Evolutionary conservation across 37 sponge, comb jelly and placozoan species (phyloP).

Genomic region (Geodia barretti): DNA sequence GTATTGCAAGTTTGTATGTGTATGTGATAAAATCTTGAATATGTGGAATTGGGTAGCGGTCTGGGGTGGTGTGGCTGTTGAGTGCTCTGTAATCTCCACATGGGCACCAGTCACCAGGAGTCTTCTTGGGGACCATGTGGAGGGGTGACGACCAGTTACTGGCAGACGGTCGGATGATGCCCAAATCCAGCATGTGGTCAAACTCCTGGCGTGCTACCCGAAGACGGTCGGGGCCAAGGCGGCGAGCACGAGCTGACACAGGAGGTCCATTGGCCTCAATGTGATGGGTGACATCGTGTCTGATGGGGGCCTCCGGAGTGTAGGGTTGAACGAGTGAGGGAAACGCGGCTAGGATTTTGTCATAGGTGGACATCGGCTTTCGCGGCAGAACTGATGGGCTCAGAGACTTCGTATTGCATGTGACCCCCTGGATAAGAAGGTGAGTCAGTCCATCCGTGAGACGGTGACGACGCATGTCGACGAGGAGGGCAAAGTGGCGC

Average conservation of each 20-base stretch:
- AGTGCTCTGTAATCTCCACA: conserved; percentile 66
- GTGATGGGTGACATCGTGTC: conserved; percentile 61
- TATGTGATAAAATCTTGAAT: conserved; percentile 46
- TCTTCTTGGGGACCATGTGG: conserved; percentile 55
- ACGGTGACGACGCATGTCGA: conserved; percentile 33
- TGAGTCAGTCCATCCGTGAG: conserved; percentile 36
- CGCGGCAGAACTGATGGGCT: conserved; percentile 29
- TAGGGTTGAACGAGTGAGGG: conserved; percentile 39
- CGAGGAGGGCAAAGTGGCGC: conserved; percentile 49
- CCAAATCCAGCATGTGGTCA: conserved; percentile 26
- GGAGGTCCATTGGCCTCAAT: conserved; percentile 69
- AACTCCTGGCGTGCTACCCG: conserved; percentile 57
- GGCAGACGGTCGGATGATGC: conserved; percentile 47
- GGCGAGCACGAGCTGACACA: conserved; percentile 59
- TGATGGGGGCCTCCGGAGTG: conserved; percentile 23
- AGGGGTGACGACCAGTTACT: conserved; percentile 55
- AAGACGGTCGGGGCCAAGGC: conserved; percentile 65
- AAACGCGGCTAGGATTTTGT: conserved; percentile 51
- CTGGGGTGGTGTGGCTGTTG: conserved; percentile 44
- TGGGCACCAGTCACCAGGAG: conserved; percentile 58
- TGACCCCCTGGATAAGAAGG: conserved; percentile 36
- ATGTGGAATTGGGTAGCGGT: conserved; percentile 65
- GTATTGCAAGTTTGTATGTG: too few relatives aligned
- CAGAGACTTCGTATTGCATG: background rate
- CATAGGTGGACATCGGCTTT: conserved; percentile 22